A percentile compares a stretch with the other conserved stretches of the same genome.
Conservation (phyloP, 2,888 invertebrate species). For the Xestia rhomboidea region DNA sequence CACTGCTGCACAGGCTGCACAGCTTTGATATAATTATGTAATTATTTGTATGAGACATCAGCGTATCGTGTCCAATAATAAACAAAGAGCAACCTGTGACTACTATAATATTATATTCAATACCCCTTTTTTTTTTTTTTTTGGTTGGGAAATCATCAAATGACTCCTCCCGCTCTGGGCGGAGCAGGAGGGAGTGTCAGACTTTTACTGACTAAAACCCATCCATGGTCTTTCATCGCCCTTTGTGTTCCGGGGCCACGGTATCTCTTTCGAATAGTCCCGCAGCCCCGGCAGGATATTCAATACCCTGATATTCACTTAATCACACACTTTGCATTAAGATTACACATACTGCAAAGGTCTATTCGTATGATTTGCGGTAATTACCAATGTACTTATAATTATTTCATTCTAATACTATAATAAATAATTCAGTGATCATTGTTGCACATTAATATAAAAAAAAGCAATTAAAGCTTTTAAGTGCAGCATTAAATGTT, state of each 20-base stretch:
- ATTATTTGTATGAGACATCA: neutral
- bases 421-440: slow-evolving; percentile 9
- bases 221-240: too few species aligned
- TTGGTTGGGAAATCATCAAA: too few species aligned
- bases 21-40: neutral
- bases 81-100: neutral
- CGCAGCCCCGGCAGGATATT: neutral
- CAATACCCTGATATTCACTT: slow-evolving; percentile 3
- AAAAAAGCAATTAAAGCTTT: slow-evolving; percentile 22
- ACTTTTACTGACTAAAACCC: too few species aligned
- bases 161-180: too few species aligned
- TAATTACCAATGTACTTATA: neutral
- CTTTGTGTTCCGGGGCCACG: too few species aligned
- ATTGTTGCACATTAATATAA: slow-evolving; percentile 15
- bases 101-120: neutral
- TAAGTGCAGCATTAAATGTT: slow-evolving; percentile 28
- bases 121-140: neutral
- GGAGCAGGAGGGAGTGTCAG: too few species aligned
- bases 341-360: too few species aligned
- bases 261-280: too few species aligned
- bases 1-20: neutral
- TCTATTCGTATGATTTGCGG: neutral
- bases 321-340: neutral
- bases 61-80: neutral
- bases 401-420: neutral